Evolutionary conservation across 2,888 invertebrate species (phyloP).

Genomic region (Plebejus argus): DNA sequence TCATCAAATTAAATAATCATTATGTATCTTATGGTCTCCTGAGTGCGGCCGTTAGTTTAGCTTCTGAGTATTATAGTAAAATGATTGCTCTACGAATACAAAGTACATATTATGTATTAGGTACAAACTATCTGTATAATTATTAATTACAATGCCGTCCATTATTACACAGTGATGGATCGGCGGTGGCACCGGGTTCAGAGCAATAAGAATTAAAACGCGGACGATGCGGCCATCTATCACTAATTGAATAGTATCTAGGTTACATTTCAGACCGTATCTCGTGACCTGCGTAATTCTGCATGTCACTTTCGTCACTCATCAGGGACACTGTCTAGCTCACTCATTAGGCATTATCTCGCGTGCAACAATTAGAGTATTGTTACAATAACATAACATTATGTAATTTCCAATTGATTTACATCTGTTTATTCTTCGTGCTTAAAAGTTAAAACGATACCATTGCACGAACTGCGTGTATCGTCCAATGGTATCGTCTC

Average conservation of each 20-base stretch:
- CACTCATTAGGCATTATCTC: neutral
- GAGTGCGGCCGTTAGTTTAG: neutral
- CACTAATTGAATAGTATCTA: conserved; percentile 43
- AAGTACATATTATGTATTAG: neutral
- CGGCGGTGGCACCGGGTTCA: conserved; percentile 23
- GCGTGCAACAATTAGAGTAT: conserved; percentile 35
- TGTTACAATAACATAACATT: conserved; percentile 39
- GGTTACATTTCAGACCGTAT: conserved; percentile 43
- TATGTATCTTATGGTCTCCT: too few species aligned
- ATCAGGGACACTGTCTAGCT: conserved; percentile 32
- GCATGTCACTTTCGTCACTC: conserved; percentile 40
- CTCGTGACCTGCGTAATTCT: conserved; percentile 42
- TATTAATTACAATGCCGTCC: conserved; percentile 1
- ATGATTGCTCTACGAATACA: neutral
- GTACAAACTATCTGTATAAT: neutral
- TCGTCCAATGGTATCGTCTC: too few species aligned
- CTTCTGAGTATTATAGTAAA: neutral
- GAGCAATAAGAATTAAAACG: conserved; percentile 37
- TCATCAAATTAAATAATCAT: too few species aligned
- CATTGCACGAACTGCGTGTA: too few species aligned
- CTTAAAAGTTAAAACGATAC: too few species aligned
- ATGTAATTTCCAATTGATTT: neutral
- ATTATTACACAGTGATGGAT: conserved; percentile 5
- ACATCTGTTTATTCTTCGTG: neutral
- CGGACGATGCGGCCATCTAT: conserved; percentile 37